phyloP scores from a whole-genome alignment of 35 echinoderm and acorn worm species.

The Acanthaster planci region DNA sequence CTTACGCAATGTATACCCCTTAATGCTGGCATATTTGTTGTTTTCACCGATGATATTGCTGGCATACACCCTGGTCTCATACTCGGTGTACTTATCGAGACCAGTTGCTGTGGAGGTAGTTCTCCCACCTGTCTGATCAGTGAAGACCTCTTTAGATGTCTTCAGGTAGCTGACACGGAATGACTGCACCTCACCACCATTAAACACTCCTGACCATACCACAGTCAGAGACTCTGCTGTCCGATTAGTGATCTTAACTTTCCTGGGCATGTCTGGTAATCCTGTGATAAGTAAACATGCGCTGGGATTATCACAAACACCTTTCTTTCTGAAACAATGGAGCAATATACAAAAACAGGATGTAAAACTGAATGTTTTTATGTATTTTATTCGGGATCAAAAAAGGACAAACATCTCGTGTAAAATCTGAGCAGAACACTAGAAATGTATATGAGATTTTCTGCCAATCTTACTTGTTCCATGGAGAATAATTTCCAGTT shows the following conservation, averaged over 20 bases:
- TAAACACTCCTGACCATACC: background rate
- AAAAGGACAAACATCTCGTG: too few species aligned
- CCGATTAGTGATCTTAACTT: background rate
- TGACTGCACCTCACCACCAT: background rate
- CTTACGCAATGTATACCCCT: constrained; percentile 10
- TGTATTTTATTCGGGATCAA: too few species aligned
- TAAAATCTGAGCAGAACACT: too few species aligned
- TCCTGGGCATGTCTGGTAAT: background rate
- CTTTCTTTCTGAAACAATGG: too few species aligned
- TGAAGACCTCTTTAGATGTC: background rate
- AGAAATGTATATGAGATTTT: too few species aligned
- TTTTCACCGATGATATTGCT: background rate
- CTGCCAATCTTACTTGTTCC: constrained; percentile 19
- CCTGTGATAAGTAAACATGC: background rate
- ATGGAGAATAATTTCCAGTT: background rate
- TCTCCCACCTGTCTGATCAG: background rate
- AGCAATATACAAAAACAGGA: too few species aligned
- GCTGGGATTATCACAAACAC: too few species aligned
- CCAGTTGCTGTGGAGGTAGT: background rate
- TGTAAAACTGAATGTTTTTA: too few species aligned
- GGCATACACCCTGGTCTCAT: constrained; percentile 10
- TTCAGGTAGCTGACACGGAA: background rate
- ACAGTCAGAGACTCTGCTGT: background rate
- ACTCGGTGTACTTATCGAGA: background rate
- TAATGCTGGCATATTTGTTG: background rate